Evolutionary conservation across 2,113 vertebrate genomes (phyloP).

Genomic region (Siniperca knerii): DNA sequence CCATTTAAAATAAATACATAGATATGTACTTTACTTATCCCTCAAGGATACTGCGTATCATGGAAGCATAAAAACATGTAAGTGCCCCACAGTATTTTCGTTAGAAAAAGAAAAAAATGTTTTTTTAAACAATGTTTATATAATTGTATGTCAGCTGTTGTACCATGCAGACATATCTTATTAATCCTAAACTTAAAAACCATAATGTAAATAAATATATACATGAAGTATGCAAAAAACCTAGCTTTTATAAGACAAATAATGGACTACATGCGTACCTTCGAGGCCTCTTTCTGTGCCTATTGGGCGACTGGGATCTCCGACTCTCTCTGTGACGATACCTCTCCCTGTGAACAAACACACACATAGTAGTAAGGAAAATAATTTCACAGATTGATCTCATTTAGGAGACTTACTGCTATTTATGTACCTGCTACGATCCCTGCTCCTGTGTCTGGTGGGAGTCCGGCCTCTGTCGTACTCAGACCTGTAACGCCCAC

Average conservation of each 20-base stretch:
- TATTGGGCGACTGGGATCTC: conserved; percentile 89
- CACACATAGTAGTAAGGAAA: background rate
- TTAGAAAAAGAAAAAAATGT: too few relatives aligned
- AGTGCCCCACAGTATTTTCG: too few relatives aligned
- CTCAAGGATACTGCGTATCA: background rate
- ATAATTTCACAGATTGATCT: too few relatives aligned
- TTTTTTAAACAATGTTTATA: too few relatives aligned
- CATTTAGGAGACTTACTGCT: rapidly evolving
- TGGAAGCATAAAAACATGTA: too few relatives aligned
- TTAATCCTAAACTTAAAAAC: background rate
- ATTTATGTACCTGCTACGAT: conserved; percentile 89
- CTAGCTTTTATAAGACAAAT: background rate
- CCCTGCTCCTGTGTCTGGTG: conserved; percentile 90
- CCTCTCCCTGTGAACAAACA: conserved; percentile 83
- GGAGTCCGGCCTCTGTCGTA: conserved; percentile 89
- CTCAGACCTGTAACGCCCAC: conserved; percentile 88
- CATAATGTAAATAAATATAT: background rate
- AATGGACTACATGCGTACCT: conserved; percentile 78
- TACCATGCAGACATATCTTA: too few relatives aligned
- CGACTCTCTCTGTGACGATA: conserved; percentile 91
- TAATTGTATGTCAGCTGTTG: too few relatives aligned
- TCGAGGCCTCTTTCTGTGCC: conserved; percentile 91
- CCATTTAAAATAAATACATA: background rate
- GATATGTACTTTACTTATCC: background rate
- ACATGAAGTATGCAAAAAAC: too few relatives aligned